A percentile compares a stretch with the other conserved stretches of the same genome.
Conservation (phyloP, 2,888 invertebrate species). For the Eupithecia exiguata region DNA sequence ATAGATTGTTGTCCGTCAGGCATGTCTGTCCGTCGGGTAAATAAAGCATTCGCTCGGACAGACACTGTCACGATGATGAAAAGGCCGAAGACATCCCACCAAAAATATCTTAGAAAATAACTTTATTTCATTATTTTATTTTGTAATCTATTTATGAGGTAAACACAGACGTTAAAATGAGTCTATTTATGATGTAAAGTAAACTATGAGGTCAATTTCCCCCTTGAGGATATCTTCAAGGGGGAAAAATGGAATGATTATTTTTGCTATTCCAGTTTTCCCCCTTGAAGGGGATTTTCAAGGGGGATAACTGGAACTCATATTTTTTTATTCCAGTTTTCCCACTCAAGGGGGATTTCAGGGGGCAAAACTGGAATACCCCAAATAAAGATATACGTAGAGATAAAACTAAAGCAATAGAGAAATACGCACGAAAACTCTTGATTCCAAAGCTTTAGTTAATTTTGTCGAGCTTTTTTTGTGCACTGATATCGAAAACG, state of each 20-base stretch:
- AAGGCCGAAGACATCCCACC: conserved; percentile 34
- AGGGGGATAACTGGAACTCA: too few relatives aligned
- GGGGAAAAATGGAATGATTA: too few relatives aligned
- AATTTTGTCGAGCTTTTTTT: background rate
- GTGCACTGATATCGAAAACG: background rate
- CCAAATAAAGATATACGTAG: background rate
- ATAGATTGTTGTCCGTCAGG: conserved; percentile 35
- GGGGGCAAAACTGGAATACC: too few relatives aligned
- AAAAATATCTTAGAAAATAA: conserved; percentile 28
- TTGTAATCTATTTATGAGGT: background rate
- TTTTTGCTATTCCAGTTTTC: too few relatives aligned
- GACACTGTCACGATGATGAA: conserved; percentile 45
- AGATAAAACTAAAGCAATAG: background rate
- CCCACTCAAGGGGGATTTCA: too few relatives aligned
- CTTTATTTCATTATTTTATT: background rate
- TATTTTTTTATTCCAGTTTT: too few relatives aligned
- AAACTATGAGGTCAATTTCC: background rate
- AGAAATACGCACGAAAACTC: background rate
- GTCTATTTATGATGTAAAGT: background rate
- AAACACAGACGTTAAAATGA: background rate
- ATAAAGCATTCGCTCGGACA: conserved; percentile 40
- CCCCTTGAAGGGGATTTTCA: too few relatives aligned
- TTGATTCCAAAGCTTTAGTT: background rate
- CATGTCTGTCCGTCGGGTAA: conserved; percentile 38
- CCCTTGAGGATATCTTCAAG: too few relatives aligned